These are phyloP conservation scores for Sthenelais limicola DNA, from an alignment of 2,888 invertebrate genomes.

Conservation along the genomic window DNA sequence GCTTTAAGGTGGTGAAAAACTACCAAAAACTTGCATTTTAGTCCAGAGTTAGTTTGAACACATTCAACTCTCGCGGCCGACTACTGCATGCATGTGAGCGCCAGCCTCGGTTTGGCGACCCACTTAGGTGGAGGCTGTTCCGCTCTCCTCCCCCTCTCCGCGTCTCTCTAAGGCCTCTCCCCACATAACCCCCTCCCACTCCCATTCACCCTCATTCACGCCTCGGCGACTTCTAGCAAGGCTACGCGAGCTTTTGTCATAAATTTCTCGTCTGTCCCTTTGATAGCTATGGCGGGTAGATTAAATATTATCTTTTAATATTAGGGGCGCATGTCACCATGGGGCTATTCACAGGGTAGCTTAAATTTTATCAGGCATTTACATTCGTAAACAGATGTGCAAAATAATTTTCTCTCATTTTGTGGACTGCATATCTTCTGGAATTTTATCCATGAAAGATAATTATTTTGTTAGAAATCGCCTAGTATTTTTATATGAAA, in stretches of 20 bases:
- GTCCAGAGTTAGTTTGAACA: slow-evolving; percentile 9
- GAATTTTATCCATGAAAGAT: too few relatives aligned
- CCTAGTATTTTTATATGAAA: too few relatives aligned
- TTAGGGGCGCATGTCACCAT: too few relatives aligned
- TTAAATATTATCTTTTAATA: slow-evolving; percentile 16
- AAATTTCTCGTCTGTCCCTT: neutral
- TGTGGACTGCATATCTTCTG: too few relatives aligned
- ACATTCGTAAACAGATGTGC: too few relatives aligned
- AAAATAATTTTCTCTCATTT: too few relatives aligned
- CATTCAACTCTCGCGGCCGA: slow-evolving; percentile 28
- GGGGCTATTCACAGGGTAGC: too few relatives aligned
- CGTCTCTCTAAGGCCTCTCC: too few relatives aligned
- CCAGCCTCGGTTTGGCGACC: slow-evolving; percentile 28
- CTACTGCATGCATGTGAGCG: slow-evolving; percentile 4
- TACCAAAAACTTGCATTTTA: slow-evolving; percentile 4
- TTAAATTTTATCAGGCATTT: too few relatives aligned
- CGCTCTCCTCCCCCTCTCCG: slow-evolving; percentile 4
- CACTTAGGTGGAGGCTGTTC: slow-evolving; percentile 31
- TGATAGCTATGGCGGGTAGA: slow-evolving; percentile 5
- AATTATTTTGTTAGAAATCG: too few relatives aligned
- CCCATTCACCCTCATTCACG: slow-evolving; percentile 23
- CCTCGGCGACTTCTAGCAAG: neutral
- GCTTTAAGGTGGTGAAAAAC: neutral
- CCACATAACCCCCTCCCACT: too few relatives aligned
- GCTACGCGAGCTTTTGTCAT: neutral